Base-by-base conservation (phyloP, 1,140 invertebrate genomes). In the Papilio machaon region DNA sequence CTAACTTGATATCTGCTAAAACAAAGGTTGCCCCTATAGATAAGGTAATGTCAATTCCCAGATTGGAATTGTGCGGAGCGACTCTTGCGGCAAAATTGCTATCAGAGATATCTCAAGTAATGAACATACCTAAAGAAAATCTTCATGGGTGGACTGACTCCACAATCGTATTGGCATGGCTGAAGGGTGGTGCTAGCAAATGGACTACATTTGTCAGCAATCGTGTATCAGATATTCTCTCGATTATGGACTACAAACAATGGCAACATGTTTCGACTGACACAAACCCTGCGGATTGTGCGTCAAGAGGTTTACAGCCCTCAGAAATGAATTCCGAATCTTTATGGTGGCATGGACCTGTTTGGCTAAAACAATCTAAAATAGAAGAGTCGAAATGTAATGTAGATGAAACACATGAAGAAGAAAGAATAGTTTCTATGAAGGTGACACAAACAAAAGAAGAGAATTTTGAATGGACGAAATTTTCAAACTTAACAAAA, bases 91-190 rank as follows among this genome's bases (percentile, higher is more conserved):
- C 85, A 13, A 83, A 86, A 76, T 38, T 89, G 19, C 2, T 91
- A 4, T 67, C 38, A 23, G 86, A 84, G 47, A 67, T 89, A 1
- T 73, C 85, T 35, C 80, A 85, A 52, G 82, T 88, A 23, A 86
- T 93, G 67, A 64, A 81, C n/a, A 78, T 91, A 64, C 80, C 85
- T 2, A 86, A 92, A 80, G 47, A 77, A 9, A 78, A 90, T 47
- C 73, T 89, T 74, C 77, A 81, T 64, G 83, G 80, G 7, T 95
- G 92, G 91, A 89, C 87, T 0, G 92, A 95, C 80, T 94, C 92
- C 2, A 93, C 89, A 0, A 89, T 95, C 1, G 91, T 92, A 1
- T 77, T 95, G 23, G 83, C 84, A 7, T 95, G 94, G 94, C 81
- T 94, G 49, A 49, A 49, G 11, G 11, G 49, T 49, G 49, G 49